These are phyloP conservation scores for Amniataba percoides DNA, from an alignment of 2,797 vertebrate genomes.

Conservation along the genomic window DNA sequence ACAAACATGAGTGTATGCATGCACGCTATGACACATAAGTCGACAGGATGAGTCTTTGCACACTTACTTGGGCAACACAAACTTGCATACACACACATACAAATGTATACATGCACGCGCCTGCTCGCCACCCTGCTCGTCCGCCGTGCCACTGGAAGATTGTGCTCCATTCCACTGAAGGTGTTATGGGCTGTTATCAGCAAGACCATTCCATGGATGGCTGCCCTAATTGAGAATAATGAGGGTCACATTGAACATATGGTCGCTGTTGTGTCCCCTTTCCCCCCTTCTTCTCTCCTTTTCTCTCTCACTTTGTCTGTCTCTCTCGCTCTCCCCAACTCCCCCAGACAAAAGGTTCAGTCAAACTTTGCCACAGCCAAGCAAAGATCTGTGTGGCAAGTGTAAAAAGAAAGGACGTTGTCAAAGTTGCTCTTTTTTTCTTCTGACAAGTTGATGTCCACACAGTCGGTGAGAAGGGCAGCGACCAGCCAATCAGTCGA, in stretches of 20 bases:
- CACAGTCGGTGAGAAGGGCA: conserved; percentile 80
- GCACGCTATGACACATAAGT: neutral
- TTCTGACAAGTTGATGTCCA: conserved; percentile 75
- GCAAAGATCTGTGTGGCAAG: conserved; percentile 71
- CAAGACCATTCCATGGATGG: conserved; percentile 90
- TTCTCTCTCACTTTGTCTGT: conserved; percentile 56
- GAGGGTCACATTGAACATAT: conserved; percentile 93
- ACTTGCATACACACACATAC: conserved; percentile 11
- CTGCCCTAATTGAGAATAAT: conserved; percentile 93
- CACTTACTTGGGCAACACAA: conserved; percentile 23
- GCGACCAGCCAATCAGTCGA: conserved; percentile 67
- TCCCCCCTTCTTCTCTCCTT: conserved; percentile 80
- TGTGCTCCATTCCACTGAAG: conserved; percentile 81
- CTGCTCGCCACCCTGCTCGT: conserved; percentile 60
- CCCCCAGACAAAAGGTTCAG: conserved; percentile 82
- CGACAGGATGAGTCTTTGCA: conserved; percentile 21
- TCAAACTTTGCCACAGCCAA: conserved; percentile 83
- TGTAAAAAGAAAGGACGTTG: conserved; percentile 70
- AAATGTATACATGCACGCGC: conserved; percentile 21
- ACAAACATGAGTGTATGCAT: neutral
- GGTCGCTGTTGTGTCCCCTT: conserved; percentile 88
- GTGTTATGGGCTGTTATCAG: conserved; percentile 89
- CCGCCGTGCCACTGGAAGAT: conserved; percentile 78
- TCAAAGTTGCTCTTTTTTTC: conserved; percentile 72
- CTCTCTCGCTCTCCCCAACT: conserved; percentile 59